Percentiles rank a stretch among this genome's conserved stretches.
phyloP scores from a whole-genome alignment of 2,113 vertebrate species.

The Gobio gobio region DNA sequence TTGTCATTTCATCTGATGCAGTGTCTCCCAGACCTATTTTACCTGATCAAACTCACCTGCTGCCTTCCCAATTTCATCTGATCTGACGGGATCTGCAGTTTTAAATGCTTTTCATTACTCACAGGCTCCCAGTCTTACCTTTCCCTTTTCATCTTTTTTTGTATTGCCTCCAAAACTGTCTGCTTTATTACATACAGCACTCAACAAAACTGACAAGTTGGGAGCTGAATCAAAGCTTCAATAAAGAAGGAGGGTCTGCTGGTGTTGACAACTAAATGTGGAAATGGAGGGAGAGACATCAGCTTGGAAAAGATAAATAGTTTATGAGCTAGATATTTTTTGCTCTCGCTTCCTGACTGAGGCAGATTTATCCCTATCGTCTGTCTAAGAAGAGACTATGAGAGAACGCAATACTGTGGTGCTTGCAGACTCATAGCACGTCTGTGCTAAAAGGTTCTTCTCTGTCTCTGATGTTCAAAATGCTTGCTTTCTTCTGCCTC shows the following conservation, averaged over 20 bases:
- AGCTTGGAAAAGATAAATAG: constrained; percentile 72
- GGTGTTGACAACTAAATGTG: constrained; percentile 71
- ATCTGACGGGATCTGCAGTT: constrained; percentile 50
- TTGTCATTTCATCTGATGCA: constrained; percentile 61
- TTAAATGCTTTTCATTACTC: constrained; percentile 62
- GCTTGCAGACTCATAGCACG: neutral
- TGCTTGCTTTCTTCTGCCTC: neutral
- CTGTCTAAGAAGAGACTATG: constrained; percentile 1
- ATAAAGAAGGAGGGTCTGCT: constrained; percentile 72
- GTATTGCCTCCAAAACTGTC: constrained; percentile 66
- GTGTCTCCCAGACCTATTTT: constrained; percentile 65
- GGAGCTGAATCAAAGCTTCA: constrained; percentile 76
- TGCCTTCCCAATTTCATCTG: constrained; percentile 50
- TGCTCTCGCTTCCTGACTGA: constrained; percentile 6
- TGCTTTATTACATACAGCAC: constrained; percentile 74
- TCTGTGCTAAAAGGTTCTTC: neutral
- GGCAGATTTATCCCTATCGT: constrained; percentile 6
- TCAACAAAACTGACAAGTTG: constrained; percentile 74
- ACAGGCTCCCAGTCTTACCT: constrained; percentile 55
- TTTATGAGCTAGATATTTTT: constrained; percentile 59
- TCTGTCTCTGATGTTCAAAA: constrained; percentile 16
- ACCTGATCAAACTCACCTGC: constrained; percentile 73
- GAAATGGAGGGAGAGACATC: constrained; percentile 66
- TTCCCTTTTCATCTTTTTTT: constrained; percentile 56
- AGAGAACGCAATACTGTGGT: neutral